Base-by-base conservation (phyloP, 2,113 vertebrate genomes). In the Rhinolophus sinicus region DNA sequence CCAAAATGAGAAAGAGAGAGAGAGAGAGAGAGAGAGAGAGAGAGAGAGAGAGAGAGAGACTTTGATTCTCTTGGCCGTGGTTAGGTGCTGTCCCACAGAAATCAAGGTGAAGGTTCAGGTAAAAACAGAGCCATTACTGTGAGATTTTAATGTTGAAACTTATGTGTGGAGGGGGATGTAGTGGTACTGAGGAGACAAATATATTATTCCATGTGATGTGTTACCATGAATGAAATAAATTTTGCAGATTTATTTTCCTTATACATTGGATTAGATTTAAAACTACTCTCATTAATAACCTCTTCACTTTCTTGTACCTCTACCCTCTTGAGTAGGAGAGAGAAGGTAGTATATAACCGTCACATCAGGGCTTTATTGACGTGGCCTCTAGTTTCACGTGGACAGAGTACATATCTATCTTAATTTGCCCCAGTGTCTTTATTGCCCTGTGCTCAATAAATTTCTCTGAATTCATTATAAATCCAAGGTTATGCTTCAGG, bases 141-240 rank as follows among this genome's bases (percentile, higher is more conserved):
- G 62, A 47, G n/a, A 60, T 89, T 77, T 78, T 83, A 60, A 35
- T 93, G 35, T 35, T 88, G 81, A 85, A 88, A 97, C 12, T 52
- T 35, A 38, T 73, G 3, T 44, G 24, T 44, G 6, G 60, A 47
- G 10, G 5, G 33, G 18, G 50, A 24, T 73, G 15, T 44, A 69
- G 56, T 75, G 52, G 30, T 73, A 35, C 28, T 69, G 35, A 78
- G 30, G 21, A 90, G 38, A 80, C 6, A 56, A 60, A 65, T 72
- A 14, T 7, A 52, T 21, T 50, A 67, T 19, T 26, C 22, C 52
- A 3, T 62, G 72, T 65, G n/a, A 56, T 47, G 6, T 88, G 8
- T 78, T 30, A 21, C n/a, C 62, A 11, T 75, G 67, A 65, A 47
- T 70, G 52, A 88, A 91, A 10, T 26, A 40, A 50, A 26, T 50